A percentile compares a stretch with the other conserved stretches of the same genome.
These are phyloP conservation scores for Pelodytes ibericus DNA, from an alignment of 2,797 vertebrate genomes.

Conservation along the genomic window DNA sequence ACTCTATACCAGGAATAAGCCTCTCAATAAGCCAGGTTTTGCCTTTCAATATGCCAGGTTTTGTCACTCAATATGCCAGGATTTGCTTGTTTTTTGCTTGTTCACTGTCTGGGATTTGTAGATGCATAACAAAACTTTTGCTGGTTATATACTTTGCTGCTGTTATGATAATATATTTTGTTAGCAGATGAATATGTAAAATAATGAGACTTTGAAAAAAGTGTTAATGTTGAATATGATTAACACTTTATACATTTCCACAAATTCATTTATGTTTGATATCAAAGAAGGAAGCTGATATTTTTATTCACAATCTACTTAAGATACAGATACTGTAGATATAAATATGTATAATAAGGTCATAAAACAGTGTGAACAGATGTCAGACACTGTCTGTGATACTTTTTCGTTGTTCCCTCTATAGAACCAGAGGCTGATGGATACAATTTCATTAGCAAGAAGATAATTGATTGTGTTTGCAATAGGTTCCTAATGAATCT, in stretches of 20 bases:
- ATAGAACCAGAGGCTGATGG: slow-evolving; percentile 41
- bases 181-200: too few relatives aligned
- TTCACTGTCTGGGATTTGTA: too few relatives aligned
- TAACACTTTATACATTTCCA: slow-evolving; percentile 25
- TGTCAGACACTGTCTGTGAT: slow-evolving; percentile 44
- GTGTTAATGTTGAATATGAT: too few relatives aligned
- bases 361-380: slow-evolving; percentile 55
- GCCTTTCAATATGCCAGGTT: too few relatives aligned
- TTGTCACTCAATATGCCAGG: too few relatives aligned
- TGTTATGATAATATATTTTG: too few relatives aligned
- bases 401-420: slow-evolving; percentile 19
- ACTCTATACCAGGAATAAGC: too few relatives aligned
- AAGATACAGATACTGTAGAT: slow-evolving; percentile 37
- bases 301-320: slow-evolving; percentile 4
- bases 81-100: too few relatives aligned
- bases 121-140: too few relatives aligned
- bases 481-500: slow-evolving; percentile 41
- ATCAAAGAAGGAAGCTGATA: slow-evolving; percentile 16
- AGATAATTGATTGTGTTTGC: slow-evolving; percentile 29
- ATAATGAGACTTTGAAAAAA: too few relatives aligned
- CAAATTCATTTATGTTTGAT: slow-evolving; percentile 14
- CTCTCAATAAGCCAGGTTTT: too few relatives aligned
- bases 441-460: slow-evolving; percentile 47
- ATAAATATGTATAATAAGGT: slow-evolving; percentile 51
- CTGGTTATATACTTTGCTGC: too few relatives aligned